These are phyloP conservation scores for Antheraea yamamai DNA, from an alignment of 2,888 invertebrate genomes.

Conservation along the genomic window DNA sequence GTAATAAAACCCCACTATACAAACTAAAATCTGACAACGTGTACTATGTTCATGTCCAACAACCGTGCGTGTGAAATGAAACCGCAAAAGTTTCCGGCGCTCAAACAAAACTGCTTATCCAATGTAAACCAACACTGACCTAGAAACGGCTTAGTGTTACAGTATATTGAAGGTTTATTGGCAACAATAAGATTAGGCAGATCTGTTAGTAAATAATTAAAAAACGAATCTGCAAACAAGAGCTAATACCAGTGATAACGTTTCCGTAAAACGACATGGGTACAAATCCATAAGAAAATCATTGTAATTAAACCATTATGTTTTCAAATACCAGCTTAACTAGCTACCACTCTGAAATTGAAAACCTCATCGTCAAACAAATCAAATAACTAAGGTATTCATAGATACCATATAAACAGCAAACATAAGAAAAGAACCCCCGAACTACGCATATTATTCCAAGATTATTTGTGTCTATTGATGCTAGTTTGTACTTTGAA, in stretches of 20 bases:
- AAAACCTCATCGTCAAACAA: background rate
- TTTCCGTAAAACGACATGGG: background rate
- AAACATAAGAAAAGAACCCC: too few species aligned
- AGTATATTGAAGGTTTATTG: background rate
- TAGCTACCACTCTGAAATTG: background rate
- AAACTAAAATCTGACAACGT: conserved; percentile 2
- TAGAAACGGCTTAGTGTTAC: conserved; percentile 8
- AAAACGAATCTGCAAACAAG: background rate
- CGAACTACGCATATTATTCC: too few species aligned
- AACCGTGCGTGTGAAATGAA: conserved; percentile 39
- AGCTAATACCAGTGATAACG: background rate
- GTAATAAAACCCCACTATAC: conserved; percentile 8
- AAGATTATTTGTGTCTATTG: too few species aligned
- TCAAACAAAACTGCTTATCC: conserved; percentile 17
- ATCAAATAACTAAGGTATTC: too few species aligned
- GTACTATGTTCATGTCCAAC: conserved; percentile 5
- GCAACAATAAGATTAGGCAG: background rate
- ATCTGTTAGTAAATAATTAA: background rate
- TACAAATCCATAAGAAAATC: background rate
- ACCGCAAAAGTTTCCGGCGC: conserved; percentile 35
- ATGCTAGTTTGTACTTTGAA: too few species aligned
- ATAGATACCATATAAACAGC: too few species aligned
- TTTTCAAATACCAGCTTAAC: background rate
- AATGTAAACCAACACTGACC: conserved; percentile 16
- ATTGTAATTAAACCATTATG: too few species aligned